Percentiles rank a stretch among this genome's conserved stretches.
Conservation (phyloP, 2,113 vertebrate species). For the Prunella himalayana region DNA sequence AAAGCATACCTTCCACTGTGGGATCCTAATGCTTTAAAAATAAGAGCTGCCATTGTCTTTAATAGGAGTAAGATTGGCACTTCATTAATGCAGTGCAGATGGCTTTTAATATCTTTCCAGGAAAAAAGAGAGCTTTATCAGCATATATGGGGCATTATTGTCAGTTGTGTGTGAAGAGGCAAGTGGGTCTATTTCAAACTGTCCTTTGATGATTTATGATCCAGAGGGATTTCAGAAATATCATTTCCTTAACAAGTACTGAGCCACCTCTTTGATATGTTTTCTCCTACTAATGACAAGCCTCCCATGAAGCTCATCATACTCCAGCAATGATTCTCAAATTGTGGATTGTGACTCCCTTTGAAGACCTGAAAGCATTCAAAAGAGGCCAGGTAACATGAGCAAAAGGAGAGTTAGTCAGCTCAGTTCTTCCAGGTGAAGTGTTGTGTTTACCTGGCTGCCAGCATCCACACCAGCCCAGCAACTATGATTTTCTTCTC, state of each 20-base stretch:
- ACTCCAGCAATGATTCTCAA: neutral
- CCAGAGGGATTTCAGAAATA: neutral
- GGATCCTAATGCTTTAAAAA: neutral
- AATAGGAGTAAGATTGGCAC: neutral
- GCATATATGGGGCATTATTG: neutral
- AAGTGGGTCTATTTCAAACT: neutral
- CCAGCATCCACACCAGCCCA: neutral
- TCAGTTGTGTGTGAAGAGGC: neutral
- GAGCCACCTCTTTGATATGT: neutral
- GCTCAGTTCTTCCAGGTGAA: neutral
- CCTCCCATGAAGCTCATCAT: neutral
- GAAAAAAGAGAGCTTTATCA: neutral
- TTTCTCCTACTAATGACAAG: neutral
- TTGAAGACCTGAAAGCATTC: neutral
- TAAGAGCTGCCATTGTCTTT: neutral
- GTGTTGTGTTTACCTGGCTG: neutral
- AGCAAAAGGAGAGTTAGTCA: slow-evolving; percentile 28
- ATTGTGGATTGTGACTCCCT: neutral
- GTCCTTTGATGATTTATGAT: neutral
- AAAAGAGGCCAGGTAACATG: neutral
- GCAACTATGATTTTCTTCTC: slow-evolving; percentile 13
- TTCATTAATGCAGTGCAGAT: neutral
- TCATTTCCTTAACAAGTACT: neutral
- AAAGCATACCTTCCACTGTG: neutral
- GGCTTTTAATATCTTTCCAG: neutral